Percentiles rank a stretch among this genome's conserved stretches.
phyloP scores from a whole-genome alignment of 2,113 vertebrate species.

The Tamias sibiricus region DNA sequence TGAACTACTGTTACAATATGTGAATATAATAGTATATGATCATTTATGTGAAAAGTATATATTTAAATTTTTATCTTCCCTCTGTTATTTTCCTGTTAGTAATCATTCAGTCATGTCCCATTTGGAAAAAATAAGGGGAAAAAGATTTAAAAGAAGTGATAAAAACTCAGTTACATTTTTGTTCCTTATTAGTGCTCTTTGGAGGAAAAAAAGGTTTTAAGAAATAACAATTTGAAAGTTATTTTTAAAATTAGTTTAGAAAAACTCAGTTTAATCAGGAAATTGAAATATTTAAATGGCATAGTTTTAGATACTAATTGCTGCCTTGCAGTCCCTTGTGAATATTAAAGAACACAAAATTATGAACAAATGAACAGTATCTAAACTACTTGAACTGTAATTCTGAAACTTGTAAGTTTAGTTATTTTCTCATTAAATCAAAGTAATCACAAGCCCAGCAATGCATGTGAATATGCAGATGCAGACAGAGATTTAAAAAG shows the following conservation, averaged over 20 bases:
- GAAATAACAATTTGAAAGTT: background rate
- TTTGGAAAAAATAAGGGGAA: background rate
- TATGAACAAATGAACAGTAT: background rate
- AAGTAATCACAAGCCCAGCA: background rate
- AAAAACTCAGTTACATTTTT: background rate
- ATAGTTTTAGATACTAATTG: background rate
- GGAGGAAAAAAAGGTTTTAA: background rate
- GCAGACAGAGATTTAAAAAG: background rate
- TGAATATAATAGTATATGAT: background rate
- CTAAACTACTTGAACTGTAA: conserved; percentile 32
- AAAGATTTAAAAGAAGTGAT: background rate
- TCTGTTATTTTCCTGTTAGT: background rate
- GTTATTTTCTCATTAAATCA: background rate
- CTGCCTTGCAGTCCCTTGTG: background rate
- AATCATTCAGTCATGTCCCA: background rate
- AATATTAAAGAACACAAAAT: conserved; percentile 9
- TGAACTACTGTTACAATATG: too few relatives aligned
- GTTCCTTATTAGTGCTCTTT: background rate
- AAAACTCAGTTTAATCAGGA: conserved; percentile 1
- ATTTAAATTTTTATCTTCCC: background rate
- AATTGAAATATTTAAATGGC: conserved; percentile 32
- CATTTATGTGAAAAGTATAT: background rate
- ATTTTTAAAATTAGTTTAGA: conserved; percentile 19
- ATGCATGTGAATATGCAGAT: background rate
- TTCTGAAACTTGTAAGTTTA: background rate